Evolutionary conservation across 2,888 invertebrate genomes (phyloP), one percentile per base, ranked within the genome.

Genomic region (Diadegma fenestrale): DNA sequence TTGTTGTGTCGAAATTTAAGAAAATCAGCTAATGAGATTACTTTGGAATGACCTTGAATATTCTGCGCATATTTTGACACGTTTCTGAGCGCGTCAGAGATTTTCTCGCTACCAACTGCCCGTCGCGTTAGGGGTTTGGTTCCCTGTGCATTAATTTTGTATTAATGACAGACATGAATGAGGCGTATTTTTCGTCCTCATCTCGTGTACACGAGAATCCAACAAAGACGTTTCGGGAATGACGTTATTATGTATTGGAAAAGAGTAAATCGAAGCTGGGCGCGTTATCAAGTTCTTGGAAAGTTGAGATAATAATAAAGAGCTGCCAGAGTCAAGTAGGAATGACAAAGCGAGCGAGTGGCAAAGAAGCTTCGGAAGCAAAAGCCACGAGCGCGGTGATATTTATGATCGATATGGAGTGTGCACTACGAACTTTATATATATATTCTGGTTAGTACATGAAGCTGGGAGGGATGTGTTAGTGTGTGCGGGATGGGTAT

Each of bases 341-440:
- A 66, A 73, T 17, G 75, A 37, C 58, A 45, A 58, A 81, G 64
- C 14, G 68, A 81, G 33, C 30, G 22, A 58, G 68, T 66, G 64
- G 51, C 72, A 48, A 76, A 73, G 61, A 63, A 82, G 82, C 76
- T 82, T 77, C 61, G 19, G 71, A 64, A 77, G 71, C 30, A 71
- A 76, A 77, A 72, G 30, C 68, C 30, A 51, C 14, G 41, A 66
- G 48, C 66, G 76, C 71, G 77, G 54, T 76, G 73, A 87, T 87
- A 88, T 88, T 88, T 88, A 84, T 85, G 86, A 87, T 87, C 86
- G 84, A 88, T 86, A 83, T 84, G 85, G 79, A 86, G 81, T 54
- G 77, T 71, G 71, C 51, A 63, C 58, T 58, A 48, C 17, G 64
- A 77, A 78, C 64, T 58, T 69, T 26, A 48, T 45, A 64, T 54